Evolutionary conservation across 1,140 invertebrate species (phyloP).

Genomic region (Contarinia nasturtii): DNA sequence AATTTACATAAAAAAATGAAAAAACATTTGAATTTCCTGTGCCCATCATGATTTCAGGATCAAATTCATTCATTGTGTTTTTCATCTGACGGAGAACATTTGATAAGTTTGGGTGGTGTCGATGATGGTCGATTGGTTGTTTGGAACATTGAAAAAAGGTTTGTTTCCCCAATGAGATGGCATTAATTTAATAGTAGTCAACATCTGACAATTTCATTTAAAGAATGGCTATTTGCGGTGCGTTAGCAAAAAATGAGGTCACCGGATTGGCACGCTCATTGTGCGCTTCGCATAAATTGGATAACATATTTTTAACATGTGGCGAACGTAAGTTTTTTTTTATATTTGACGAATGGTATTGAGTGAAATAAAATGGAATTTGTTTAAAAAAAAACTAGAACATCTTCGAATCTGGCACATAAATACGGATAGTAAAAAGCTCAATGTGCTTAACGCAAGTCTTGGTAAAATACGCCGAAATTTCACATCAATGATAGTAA

Average conservation of each 20-base stretch:
- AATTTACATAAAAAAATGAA: too few relatives aligned
- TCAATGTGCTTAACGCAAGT: slow-evolving; percentile 48
- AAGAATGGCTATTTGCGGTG: slow-evolving; percentile 39
- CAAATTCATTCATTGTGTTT: slow-evolving; percentile 67
- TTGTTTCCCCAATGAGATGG: too few relatives aligned
- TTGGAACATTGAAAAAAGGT: slow-evolving; percentile 42
- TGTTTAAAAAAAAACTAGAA: too few relatives aligned
- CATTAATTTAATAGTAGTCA: too few relatives aligned
- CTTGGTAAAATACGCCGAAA: slow-evolving; percentile 45
- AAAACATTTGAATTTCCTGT: too few relatives aligned
- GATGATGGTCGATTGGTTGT: slow-evolving; percentile 71
- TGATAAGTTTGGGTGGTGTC: slow-evolving; percentile 69
- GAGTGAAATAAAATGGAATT: not conserved
- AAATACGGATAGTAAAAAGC: slow-evolving; percentile 41
- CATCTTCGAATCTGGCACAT: slow-evolving; percentile 56
- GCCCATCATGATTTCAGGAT: too few relatives aligned
- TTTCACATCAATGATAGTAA: slow-evolving; percentile 40
- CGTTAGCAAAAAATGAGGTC: slow-evolving; percentile 38
- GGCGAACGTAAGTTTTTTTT: slow-evolving; percentile 38
- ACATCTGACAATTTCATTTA: not conserved
- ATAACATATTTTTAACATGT: slow-evolving; percentile 43
- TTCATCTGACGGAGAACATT: slow-evolving; percentile 55
- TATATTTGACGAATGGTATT: not conserved
- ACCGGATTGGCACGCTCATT: slow-evolving; percentile 43
- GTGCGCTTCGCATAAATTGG: slow-evolving; percentile 30